Conservation (phyloP, 2,888 invertebrate genomes). For the Pilophorus perplexus region DNA sequence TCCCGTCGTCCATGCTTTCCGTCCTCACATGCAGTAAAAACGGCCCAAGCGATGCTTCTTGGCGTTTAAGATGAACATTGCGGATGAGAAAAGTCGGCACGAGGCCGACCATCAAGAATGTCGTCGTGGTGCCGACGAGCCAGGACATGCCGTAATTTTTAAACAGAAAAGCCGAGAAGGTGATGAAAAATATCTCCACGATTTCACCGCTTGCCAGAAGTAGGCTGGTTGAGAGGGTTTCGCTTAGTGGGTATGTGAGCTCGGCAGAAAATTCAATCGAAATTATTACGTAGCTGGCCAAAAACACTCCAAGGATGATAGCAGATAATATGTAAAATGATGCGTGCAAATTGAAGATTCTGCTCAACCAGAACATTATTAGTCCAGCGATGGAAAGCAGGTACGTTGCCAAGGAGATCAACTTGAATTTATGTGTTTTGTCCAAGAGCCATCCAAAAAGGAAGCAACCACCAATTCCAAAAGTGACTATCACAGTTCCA, state of each 20-base stretch:
- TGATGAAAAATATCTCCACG: neutral
- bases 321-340: conserved; percentile 40
- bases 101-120: neutral
- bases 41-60: neutral
- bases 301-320: conserved; percentile 48
- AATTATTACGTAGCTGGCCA: conserved; percentile 50
- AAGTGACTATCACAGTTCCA: conserved; percentile 84
- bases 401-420: conserved; percentile 48
- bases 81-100: neutral
- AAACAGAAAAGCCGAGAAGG: neutral
- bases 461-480: conserved; percentile 92
- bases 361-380: conserved; percentile 47
- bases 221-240: conserved; percentile 50
- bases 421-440: conserved; percentile 69
- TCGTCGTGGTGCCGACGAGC: neutral
- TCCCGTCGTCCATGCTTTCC: too few relatives aligned
- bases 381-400: conserved; percentile 47
- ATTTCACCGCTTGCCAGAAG: conserved; percentile 49
- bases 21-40: neutral
- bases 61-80: neutral
- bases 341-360: conserved; percentile 43
- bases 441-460: conserved; percentile 86
- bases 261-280: conserved; percentile 51
- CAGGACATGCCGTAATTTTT: neutral
- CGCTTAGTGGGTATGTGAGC: conserved; percentile 50